These are phyloP conservation scores for Machimus atricapillus DNA, from an alignment of 2,888 invertebrate species.

Conservation along the genomic window DNA sequence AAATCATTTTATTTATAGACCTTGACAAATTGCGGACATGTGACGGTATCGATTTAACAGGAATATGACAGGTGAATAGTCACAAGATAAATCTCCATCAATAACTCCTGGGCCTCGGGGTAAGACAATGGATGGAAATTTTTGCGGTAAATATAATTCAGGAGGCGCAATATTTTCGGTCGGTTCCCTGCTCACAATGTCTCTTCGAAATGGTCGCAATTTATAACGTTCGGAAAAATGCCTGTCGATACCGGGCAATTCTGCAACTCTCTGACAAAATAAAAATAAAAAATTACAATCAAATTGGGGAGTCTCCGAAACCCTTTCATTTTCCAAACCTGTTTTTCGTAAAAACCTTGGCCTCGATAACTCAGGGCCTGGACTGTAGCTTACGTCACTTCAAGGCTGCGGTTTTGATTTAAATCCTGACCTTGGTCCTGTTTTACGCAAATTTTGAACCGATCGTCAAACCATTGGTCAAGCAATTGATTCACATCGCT, in stretches of 20 bases:
- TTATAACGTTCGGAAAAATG: neutral
- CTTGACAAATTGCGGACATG: constrained; percentile 33
- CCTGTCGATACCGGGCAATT: neutral
- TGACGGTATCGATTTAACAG: constrained; percentile 30
- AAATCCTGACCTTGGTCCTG: neutral
- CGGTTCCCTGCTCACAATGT: neutral
- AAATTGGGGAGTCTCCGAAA: neutral
- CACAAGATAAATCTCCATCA: neutral
- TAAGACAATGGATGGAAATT: constrained; percentile 10
- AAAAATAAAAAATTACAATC: neutral
- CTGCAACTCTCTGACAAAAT: neutral
- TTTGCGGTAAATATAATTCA: neutral
- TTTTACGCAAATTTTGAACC: too few species aligned
- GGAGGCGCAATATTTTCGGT: neutral
- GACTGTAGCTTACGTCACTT: neutral
- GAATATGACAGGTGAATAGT: constrained; percentile 9
- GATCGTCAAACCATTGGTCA: neutral
- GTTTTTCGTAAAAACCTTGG: neutral
- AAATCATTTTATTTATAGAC: constrained; percentile 24
- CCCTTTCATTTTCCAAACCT: neutral
- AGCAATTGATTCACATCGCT: neutral
- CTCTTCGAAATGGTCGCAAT: neutral
- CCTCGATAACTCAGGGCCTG: neutral
- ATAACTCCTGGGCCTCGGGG: neutral
- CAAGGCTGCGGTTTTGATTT: neutral